These are phyloP conservation scores for Riparia riparia DNA, from an alignment of 2,113 vertebrate species.

Conservation along the genomic window DNA sequence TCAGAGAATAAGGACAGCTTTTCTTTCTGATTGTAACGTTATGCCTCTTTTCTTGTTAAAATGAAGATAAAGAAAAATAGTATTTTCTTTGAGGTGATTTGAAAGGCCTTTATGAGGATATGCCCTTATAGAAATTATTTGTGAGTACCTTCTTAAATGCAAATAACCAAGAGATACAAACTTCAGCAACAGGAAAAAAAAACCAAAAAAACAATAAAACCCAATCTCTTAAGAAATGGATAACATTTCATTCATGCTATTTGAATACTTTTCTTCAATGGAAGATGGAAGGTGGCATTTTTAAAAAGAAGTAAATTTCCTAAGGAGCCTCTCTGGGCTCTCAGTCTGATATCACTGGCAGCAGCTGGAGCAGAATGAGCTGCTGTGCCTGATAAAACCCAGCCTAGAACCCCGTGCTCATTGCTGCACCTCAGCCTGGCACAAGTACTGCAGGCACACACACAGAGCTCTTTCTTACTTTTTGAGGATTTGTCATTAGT, in stretches of 20 bases:
- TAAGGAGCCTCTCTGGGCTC: neutral
- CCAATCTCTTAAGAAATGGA: neutral
- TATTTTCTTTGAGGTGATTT: neutral
- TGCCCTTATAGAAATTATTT: neutral
- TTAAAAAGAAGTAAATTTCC: neutral
- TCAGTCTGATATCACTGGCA: neutral
- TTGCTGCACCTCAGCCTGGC: neutral
- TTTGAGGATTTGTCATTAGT: neutral
- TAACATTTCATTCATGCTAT: neutral
- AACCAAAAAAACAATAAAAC: too few relatives aligned
- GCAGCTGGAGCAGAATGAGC: neutral
- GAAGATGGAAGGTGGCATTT: neutral
- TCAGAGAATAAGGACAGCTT: neutral
- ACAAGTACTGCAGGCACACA: neutral
- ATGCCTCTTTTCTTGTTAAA: neutral
- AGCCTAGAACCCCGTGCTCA: accelerated
- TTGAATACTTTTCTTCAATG: neutral
- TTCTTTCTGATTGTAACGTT: neutral
- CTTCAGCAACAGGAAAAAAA: neutral
- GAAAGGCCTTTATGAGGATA: neutral
- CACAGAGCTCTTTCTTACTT: neutral
- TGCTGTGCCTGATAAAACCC: neutral
- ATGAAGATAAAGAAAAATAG: neutral
- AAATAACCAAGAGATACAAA: neutral
- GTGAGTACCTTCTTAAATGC: neutral